Percentiles rank a stretch among this genome's conserved stretches.
These are phyloP conservation scores for Telmatochromis sp. DNA, from an alignment of 2,113 vertebrate species.

Conservation along the genomic window DNA sequence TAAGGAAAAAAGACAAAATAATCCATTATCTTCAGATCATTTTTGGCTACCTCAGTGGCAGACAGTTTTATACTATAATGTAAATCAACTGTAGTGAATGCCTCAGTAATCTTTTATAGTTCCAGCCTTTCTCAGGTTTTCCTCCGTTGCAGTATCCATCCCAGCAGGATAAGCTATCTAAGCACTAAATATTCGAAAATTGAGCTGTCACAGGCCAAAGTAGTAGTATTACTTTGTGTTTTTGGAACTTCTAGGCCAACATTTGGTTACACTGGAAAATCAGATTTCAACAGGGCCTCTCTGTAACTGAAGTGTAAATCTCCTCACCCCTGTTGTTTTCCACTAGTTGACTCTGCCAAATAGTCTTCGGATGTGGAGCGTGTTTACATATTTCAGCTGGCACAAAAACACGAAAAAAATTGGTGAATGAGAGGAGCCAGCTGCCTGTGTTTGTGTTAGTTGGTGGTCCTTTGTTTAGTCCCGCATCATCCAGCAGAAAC, in stretches of 20 bases:
- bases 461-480: conserved; percentile 58
- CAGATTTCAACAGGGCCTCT: not conserved
- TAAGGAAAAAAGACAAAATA: not conserved
- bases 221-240: not conserved
- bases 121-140: not conserved
- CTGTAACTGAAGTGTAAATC: not conserved
- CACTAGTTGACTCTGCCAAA: not conserved
- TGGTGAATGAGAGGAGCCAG: not conserved
- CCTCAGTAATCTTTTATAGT: not conserved
- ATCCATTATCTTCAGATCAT: not conserved
- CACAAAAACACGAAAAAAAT: not conserved
- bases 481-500: conserved; percentile 26
- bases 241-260: not conserved
- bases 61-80: not conserved
- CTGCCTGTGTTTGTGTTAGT: conserved; percentile 21
- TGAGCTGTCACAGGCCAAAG: not conserved
- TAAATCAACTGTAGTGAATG: not conserved
- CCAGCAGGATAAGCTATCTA: not conserved
- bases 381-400: not conserved
- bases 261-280: not conserved
- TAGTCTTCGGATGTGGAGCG: not conserved
- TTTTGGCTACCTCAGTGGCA: not conserved
- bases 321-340: not conserved
- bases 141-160: not conserved
- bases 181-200: not conserved